Evolutionary conservation across 2,888 invertebrate species (phyloP), one percentile per base, ranked within the genome.

Genomic region (Coelogynopora nodosa): DNA sequence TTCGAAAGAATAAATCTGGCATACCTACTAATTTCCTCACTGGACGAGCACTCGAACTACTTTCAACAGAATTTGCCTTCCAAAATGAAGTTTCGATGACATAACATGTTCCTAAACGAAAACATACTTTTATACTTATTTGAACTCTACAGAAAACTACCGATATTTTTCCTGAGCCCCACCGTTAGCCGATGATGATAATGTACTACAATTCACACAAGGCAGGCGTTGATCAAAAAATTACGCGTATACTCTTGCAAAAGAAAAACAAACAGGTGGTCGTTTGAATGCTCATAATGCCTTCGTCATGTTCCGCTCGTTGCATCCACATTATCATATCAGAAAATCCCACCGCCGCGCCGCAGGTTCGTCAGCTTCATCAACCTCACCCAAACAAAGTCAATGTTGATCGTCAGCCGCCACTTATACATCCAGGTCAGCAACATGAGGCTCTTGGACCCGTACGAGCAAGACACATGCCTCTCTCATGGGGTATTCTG

Each of bases 341-440:
- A 49, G 5, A 49, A 49, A 49, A 49, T 49, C 49, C 49, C 49
- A 49, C 49, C 49, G 49, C 49, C 49, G 49, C n/a, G 13, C 27
- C 5, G 13, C 28, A 82, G n/a, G n/a, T 10, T 49, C 49, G 49
- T 49, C 49, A 49, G 49, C 49, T 18, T 18, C 49, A 5, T 49
- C 5, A 49, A 49, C 49, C 49, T 49, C 49, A 49, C 49, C 49
- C 5, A 49, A 49, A 49, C 49, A 49, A 18, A 49, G 49, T 49
- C 49, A 49, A 49, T 49, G 49, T 49, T 49, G 49, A 74, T 74
- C 74, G 27, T 74, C 74, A 74, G 74, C 74, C 74, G 5, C 74
- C 74, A 74, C 74, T 74, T n/a, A n/a, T n/a, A 74, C 74, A 74
- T 74, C 74, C 74, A 74, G 5, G 2, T 74, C 74, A 74, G 5